Conservation (phyloP, 2,797 vertebrate genomes). For the Clarias laeviceps region DNA sequence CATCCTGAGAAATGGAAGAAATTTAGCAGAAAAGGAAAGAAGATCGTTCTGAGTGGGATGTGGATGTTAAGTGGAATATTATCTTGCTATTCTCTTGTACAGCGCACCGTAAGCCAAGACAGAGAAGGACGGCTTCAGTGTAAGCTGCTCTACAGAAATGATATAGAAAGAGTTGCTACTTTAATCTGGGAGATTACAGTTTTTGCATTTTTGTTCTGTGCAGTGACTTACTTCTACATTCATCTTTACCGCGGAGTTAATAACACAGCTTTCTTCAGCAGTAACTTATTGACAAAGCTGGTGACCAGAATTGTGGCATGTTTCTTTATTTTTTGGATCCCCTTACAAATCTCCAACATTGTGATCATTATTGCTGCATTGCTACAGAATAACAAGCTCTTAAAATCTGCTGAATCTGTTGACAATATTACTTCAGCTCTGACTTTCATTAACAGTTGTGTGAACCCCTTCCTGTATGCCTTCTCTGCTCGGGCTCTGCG, state of each 20-base stretch:
- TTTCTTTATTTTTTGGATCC: conserved; percentile 55
- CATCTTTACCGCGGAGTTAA: conserved; percentile 53
- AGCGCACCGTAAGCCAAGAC: background rate
- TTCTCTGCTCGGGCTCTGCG: conserved; percentile 41
- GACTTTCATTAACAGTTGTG: conserved; percentile 56
- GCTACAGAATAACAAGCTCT: background rate
- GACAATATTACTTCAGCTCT: conserved; percentile 34
- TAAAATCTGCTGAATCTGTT: background rate
- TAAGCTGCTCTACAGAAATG: conserved; percentile 1
- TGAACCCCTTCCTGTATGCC: conserved; percentile 61
- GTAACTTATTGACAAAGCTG: conserved; percentile 48
- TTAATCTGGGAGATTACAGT: conserved; percentile 47
- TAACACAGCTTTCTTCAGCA: conserved; percentile 33
- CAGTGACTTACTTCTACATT: conserved; percentile 52
- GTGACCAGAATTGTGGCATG: conserved; percentile 50
- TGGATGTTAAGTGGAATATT: conserved; percentile 49
- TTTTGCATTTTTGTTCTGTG: conserved; percentile 44
- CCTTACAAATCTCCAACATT: conserved; percentile 43
- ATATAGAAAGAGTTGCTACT: background rate
- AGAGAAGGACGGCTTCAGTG: background rate
- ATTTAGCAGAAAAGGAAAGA: conserved; percentile 37
- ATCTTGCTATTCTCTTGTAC: conserved; percentile 31
- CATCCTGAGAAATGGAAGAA: conserved; percentile 48
- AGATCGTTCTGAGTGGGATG: conserved; percentile 43
- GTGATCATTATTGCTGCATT: background rate